Percentiles rank a stretch among this genome's conserved stretches.
Conservation (phyloP, 2,797 vertebrate species). For the Spinus olivaceus region DNA sequence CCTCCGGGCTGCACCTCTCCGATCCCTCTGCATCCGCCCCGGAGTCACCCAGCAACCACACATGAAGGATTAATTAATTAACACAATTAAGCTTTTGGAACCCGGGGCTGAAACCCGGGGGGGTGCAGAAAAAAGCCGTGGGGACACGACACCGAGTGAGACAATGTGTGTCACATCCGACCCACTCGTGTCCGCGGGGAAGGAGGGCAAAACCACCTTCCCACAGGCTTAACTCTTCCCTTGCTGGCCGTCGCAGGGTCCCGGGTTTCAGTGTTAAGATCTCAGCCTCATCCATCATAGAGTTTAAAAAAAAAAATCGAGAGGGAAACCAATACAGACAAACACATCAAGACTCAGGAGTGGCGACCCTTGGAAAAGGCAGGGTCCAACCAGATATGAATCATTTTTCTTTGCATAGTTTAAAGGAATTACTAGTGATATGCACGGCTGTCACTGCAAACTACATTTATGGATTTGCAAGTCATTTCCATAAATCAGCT, state of each 20-base stretch:
- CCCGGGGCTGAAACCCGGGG: background rate
- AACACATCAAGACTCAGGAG: constrained; percentile 63
- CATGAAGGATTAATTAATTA: constrained; percentile 40
- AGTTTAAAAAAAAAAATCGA: constrained; percentile 52
- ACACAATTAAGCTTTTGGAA: constrained; percentile 29
- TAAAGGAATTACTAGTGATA: constrained; percentile 72
- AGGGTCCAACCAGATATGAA: constrained; percentile 68
- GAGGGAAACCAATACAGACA: constrained; percentile 57
- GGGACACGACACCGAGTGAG: background rate
- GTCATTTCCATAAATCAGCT: constrained; percentile 74
- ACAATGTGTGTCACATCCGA: background rate
- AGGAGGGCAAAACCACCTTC: background rate
- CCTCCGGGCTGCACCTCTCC: background rate
- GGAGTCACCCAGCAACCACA: background rate
- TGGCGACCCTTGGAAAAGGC: constrained; percentile 70
- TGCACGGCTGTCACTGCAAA: constrained; percentile 72
- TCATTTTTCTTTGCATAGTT: constrained; percentile 76
- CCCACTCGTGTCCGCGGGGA: background rate
- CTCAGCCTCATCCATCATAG: constrained; percentile 48
- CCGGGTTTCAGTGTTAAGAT: background rate
- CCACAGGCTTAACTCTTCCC: constrained; percentile 43
- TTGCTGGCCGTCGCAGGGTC: background rate
- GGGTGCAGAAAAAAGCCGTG: background rate
- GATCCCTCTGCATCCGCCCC: background rate
- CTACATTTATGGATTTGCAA: constrained; percentile 76